Evolutionary conservation across 2,113 vertebrate species (phyloP).

Genomic region (Pelusios castaneus): DNA sequence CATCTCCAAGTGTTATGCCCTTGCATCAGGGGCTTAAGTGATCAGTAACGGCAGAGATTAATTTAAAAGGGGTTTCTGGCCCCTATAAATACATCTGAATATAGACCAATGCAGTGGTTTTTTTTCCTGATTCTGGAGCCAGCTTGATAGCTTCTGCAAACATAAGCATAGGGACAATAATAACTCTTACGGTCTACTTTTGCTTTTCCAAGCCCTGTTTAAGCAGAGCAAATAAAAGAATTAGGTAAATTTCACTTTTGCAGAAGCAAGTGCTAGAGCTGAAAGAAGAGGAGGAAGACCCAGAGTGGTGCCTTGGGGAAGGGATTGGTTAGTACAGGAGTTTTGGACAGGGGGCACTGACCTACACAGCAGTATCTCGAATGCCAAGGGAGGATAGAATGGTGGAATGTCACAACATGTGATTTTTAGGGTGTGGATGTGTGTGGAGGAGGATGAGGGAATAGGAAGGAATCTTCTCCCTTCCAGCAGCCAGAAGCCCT

Average conservation of each 20-base stretch:
- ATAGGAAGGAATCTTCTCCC: neutral
- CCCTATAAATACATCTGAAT: neutral
- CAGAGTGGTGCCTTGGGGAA: neutral
- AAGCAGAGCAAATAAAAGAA: neutral
- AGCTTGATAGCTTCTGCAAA: neutral
- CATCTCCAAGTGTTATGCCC: too few relatives aligned
- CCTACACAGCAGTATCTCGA: neutral
- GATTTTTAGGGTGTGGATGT: too few relatives aligned
- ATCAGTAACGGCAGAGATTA: neutral
- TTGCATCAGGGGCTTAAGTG: neutral
- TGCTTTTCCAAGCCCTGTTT: neutral
- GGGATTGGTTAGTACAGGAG: neutral
- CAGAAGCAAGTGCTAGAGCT: neutral
- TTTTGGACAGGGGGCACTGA: neutral
- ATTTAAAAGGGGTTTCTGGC: neutral
- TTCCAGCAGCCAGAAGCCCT: neutral
- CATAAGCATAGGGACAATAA: neutral
- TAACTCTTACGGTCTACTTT: neutral
- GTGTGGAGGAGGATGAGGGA: neutral
- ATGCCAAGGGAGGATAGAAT: neutral
- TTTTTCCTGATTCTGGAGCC: neutral
- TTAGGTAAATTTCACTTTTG: neutral
- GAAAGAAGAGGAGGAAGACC: neutral
- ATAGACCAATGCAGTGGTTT: neutral
- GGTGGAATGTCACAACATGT: neutral